Conservation (phyloP, 2,888 invertebrate genomes). For the Eugnorisma glareosa region DNA sequence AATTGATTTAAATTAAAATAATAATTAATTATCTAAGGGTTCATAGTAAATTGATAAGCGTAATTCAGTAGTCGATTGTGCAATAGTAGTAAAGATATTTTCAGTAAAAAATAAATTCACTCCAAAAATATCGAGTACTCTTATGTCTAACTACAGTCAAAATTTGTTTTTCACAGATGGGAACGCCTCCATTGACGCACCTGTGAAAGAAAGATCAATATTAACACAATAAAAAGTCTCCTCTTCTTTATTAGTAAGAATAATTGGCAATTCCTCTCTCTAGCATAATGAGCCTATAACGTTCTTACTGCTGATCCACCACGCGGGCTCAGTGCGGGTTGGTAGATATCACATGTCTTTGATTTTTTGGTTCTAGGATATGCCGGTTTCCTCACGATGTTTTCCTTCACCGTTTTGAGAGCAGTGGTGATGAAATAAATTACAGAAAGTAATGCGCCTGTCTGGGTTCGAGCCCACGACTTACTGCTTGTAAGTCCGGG, state of each 20-base stretch:
- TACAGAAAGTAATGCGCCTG: too few species aligned
- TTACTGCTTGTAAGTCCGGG: too few species aligned
- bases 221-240: neutral
- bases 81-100: constrained; percentile 80
- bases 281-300: too few species aligned
- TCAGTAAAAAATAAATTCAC: constrained; percentile 82
- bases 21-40: constrained; percentile 71
- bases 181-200: constrained; percentile 83
- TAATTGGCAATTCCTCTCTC: too few species aligned
- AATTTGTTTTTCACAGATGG: constrained; percentile 77
- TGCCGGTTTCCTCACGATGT: too few species aligned
- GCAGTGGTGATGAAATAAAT: too few species aligned
- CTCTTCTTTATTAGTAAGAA: neutral
- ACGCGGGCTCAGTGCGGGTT: too few species aligned
- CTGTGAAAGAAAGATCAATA: constrained; percentile 72
- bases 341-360: too few species aligned
- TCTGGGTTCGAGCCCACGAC: too few species aligned
- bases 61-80: constrained; percentile 82
- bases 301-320: too few species aligned
- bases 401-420: too few species aligned
- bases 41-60: constrained; percentile 85
- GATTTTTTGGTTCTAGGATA: too few species aligned
- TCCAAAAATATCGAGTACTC: constrained; percentile 87
- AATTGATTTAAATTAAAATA: constrained; percentile 52
- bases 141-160: constrained; percentile 65